Percentiles rank a stretch among this genome's conserved stretches.
These are phyloP conservation scores for Poecilobothrus nobilitatus DNA, from an alignment of 2,888 invertebrate genomes.

Conservation along the genomic window DNA sequence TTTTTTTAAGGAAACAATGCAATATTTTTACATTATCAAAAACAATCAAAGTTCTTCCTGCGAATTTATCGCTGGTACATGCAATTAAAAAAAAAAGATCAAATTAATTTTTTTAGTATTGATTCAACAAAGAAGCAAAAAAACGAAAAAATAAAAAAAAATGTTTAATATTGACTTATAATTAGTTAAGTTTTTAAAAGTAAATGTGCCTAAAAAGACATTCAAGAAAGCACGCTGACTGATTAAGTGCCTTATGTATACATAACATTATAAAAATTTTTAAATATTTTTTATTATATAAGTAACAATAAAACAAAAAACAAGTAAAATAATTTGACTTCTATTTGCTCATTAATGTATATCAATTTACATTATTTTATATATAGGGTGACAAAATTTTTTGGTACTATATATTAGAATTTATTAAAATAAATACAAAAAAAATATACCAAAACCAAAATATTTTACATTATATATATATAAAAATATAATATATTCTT, in stretches of 20 bases:
- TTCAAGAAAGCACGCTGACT: not conserved
- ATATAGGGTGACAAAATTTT: not conserved
- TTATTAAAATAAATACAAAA: too few relatives aligned
- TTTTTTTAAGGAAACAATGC: constrained; percentile 1
- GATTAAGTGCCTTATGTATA: constrained; percentile 6
- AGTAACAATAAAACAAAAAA: not conserved
- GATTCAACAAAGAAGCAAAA: not conserved
- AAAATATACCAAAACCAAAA: too few relatives aligned
- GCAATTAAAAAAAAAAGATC: not conserved
- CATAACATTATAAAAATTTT: not conserved
- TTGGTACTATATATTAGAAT: not conserved
- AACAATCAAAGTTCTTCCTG: not conserved
- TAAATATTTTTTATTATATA: not conserved
- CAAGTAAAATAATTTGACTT: not conserved
- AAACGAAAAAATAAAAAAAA: not conserved
- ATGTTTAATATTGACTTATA: not conserved
- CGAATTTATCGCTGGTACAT: not conserved
- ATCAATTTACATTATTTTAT: not conserved
- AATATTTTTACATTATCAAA: not conserved
- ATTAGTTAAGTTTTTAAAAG: not conserved
- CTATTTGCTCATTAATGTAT: not conserved
- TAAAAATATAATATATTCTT: too few relatives aligned
- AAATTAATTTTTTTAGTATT: not conserved
- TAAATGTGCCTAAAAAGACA: not conserved
- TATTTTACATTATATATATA: too few relatives aligned